phyloP scores from a whole-genome alignment of 2,113 vertebrate genomes.

The Phainopepla nitens region DNA sequence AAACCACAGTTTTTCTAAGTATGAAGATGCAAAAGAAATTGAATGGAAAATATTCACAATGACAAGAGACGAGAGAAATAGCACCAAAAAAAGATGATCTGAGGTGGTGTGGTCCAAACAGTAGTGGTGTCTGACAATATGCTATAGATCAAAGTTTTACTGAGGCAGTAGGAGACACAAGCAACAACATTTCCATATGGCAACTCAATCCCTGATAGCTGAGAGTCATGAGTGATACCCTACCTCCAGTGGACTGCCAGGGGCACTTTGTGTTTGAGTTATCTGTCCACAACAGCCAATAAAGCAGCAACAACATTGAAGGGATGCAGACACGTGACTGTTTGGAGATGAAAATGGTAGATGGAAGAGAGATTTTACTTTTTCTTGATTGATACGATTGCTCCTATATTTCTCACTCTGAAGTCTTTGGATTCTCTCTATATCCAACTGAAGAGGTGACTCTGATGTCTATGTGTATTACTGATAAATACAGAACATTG shows the following conservation, averaged over 20 bases:
- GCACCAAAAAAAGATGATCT: neutral
- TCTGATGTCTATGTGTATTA: neutral
- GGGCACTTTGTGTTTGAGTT: neutral
- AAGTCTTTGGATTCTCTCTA: neutral
- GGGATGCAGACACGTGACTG: accelerated
- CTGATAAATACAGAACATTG: neutral
- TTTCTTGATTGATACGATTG: neutral
- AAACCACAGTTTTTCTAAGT: neutral
- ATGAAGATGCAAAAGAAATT: neutral
- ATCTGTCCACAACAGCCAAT: neutral
- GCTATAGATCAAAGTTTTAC: neutral
- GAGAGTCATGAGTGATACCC: neutral
- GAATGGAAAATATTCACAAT: neutral
- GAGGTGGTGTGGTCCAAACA: neutral
- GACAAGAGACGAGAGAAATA: neutral
- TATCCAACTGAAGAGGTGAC: neutral
- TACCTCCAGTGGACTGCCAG: neutral
- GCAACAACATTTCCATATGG: neutral
- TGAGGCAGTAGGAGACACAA: neutral
- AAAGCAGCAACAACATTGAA: neutral
- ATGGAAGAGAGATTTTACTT: neutral
- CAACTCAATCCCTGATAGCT: too few relatives aligned
- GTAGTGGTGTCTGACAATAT: neutral
- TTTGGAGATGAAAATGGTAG: neutral
- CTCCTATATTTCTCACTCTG: neutral